These are phyloP conservation scores for Agelas oroides DNA, from an alignment of 37 sponge, comb jelly and placozoan genomes.

Conservation along the genomic window DNA sequence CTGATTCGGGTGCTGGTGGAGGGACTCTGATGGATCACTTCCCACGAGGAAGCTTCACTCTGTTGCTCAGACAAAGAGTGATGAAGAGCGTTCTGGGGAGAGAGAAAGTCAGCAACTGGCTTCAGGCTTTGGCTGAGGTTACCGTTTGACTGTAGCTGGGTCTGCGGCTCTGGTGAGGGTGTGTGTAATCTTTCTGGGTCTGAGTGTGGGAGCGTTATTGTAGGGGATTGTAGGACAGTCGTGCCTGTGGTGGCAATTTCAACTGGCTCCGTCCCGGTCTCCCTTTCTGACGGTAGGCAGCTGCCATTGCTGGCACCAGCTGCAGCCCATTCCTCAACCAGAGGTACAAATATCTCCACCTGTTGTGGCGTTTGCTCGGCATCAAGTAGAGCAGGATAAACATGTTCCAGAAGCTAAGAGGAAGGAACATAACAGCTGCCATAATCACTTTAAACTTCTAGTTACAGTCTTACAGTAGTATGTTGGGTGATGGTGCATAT, in stretches of 20 bases:
- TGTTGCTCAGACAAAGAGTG: not conserved
- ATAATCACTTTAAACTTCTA: no score
- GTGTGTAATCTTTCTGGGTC: no score
- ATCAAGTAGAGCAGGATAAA: conserved; percentile 48
- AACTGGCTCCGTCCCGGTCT: no score
- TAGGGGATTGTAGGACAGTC: no score
- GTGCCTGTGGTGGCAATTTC: no score
- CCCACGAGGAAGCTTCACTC: conserved; percentile 35
- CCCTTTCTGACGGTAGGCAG: not conserved
- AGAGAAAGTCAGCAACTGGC: not conserved
- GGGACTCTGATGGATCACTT: conserved; percentile 28
- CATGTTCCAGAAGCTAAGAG: conserved; percentile 36
- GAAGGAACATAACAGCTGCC: not conserved
- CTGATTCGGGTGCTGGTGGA: conserved; percentile 30
- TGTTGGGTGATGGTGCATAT: no score
- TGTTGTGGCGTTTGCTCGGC: not conserved
- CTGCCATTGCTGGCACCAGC: not conserved
- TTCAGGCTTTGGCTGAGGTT: not conserved
- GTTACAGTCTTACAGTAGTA: no score
- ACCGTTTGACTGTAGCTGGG: not conserved
- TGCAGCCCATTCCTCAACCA: not conserved
- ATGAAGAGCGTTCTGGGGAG: not conserved
- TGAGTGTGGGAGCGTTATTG: no score
- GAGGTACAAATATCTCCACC: conserved; percentile 51
- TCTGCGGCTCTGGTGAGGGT: not conserved